Percentiles rank a stretch among this genome's conserved stretches.
Conservation (phyloP, 2,113 vertebrate genomes). For the Corvus cornix region DNA sequence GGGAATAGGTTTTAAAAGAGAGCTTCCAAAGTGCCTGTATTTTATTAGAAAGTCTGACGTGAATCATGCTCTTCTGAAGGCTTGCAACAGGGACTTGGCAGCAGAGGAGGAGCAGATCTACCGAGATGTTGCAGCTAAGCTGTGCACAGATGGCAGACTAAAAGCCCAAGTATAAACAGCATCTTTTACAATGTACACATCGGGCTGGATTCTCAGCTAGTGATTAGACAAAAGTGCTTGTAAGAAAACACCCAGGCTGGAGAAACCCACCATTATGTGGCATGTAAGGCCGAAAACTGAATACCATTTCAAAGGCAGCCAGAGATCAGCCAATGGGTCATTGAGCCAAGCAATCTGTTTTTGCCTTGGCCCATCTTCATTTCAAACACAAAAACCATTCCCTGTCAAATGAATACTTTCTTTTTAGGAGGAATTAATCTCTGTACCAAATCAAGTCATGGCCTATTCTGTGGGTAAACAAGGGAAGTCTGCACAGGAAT, state of each 20-base stretch:
- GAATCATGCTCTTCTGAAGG: background rate
- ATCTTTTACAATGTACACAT: slow-evolving; percentile 27
- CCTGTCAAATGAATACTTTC: background rate
- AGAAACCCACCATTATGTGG: slow-evolving; percentile 10
- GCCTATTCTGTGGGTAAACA: background rate
- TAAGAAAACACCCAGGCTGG: background rate
- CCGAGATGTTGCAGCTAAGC: slow-evolving; percentile 9
- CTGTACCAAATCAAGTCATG: background rate
- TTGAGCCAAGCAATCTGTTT: background rate
- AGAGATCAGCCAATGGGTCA: background rate
- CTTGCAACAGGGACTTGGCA: background rate
- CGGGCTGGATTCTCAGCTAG: slow-evolving; percentile 5
- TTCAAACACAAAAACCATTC: background rate
- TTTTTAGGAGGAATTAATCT: background rate
- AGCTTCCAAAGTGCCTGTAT: background rate
- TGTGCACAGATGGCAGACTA: slow-evolving; percentile 5
- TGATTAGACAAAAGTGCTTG: background rate
- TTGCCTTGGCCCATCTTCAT: background rate
- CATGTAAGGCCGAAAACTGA: accelerated
- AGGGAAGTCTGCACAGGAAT: background rate
- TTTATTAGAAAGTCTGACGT: background rate
- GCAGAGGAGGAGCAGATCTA: background rate
- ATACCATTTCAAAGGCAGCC: background rate
- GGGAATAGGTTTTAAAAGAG: background rate
- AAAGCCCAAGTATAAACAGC: slow-evolving; percentile 45